Conservation (phyloP, 2,113 vertebrate genomes). For the Poicephalus gulielmi region DNA sequence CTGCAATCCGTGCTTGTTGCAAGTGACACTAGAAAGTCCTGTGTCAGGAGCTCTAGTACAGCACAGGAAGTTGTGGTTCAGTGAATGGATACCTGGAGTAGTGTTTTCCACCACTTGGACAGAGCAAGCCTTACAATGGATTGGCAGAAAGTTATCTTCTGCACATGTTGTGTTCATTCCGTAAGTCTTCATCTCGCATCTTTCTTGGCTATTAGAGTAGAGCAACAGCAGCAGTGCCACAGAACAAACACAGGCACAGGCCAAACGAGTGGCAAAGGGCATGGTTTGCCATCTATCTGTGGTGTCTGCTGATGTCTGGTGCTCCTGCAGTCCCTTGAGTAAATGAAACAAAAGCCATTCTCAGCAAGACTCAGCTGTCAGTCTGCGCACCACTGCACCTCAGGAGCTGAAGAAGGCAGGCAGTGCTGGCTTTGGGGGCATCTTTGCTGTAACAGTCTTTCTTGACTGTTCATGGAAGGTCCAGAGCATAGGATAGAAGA, state of each 20-base stretch:
- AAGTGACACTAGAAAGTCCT: not conserved
- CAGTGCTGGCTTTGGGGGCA: not conserved
- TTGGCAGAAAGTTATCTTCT: not conserved
- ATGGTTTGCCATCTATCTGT: not conserved
- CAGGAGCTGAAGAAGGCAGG: not conserved
- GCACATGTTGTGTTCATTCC: rapidly evolving
- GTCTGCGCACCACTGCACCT: not conserved
- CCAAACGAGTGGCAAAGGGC: not conserved
- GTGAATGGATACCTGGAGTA: not conserved
- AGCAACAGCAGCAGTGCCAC: not conserved
- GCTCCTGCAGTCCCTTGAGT: not conserved
- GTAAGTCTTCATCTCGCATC: not conserved
- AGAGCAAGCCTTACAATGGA: not conserved
- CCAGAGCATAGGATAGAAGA: not conserved
- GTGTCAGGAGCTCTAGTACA: not conserved
- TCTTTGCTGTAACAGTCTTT: not conserved
- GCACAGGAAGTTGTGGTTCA: too few species aligned
- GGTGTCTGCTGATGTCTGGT: not conserved
- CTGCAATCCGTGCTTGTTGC: not conserved
- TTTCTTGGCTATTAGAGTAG: not conserved
- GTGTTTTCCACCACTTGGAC: not conserved
- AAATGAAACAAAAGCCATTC: not conserved
- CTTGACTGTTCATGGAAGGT: not conserved
- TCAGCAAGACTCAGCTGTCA: not conserved
- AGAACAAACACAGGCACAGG: too few species aligned